These are phyloP conservation scores for Melanophora roralis DNA, from an alignment of 2,888 invertebrate species.

Conservation along the genomic window DNA sequence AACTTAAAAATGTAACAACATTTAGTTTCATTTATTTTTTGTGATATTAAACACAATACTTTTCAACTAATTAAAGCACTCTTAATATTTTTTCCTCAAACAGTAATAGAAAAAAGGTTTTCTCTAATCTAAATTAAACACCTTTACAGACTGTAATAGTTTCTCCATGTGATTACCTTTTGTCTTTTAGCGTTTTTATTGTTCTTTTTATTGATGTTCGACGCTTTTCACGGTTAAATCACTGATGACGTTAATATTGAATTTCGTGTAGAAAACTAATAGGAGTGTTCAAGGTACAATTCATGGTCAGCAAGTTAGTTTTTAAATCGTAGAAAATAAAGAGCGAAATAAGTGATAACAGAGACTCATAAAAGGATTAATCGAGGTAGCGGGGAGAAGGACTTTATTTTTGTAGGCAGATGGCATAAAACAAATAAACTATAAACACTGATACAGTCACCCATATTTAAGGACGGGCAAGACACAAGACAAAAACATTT, in stretches of 20 bases:
- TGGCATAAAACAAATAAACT: too few species aligned
- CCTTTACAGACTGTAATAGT: not conserved
- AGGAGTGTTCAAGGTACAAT: slow-evolving; percentile 57
- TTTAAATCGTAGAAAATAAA: slow-evolving; percentile 9
- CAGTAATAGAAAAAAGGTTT: slow-evolving; percentile 1
- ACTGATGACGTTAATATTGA: slow-evolving; percentile 59
- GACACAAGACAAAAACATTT: too few species aligned
- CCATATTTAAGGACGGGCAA: too few species aligned
- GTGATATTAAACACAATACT: too few species aligned
- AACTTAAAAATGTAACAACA: too few species aligned
- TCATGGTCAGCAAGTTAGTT: slow-evolving; percentile 10
- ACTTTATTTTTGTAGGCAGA: too few species aligned
- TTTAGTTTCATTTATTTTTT: too few species aligned
- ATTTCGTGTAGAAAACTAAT: slow-evolving; percentile 45
- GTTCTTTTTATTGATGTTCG: slow-evolving; percentile 18
- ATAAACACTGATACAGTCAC: too few species aligned
- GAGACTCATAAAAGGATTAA: not conserved
- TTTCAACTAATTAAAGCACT: too few species aligned
- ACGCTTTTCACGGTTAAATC: slow-evolving; percentile 22
- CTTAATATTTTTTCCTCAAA: not conserved
- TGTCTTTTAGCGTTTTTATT: slow-evolving; percentile 2
- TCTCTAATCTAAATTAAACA: not conserved
- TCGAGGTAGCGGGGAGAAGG: not conserved
- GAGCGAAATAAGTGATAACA: not conserved
- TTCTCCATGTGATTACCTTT: slow-evolving; percentile 13